phyloP scores from a whole-genome alignment of 2,113 vertebrate species.

The Dicaeum eximium region DNA sequence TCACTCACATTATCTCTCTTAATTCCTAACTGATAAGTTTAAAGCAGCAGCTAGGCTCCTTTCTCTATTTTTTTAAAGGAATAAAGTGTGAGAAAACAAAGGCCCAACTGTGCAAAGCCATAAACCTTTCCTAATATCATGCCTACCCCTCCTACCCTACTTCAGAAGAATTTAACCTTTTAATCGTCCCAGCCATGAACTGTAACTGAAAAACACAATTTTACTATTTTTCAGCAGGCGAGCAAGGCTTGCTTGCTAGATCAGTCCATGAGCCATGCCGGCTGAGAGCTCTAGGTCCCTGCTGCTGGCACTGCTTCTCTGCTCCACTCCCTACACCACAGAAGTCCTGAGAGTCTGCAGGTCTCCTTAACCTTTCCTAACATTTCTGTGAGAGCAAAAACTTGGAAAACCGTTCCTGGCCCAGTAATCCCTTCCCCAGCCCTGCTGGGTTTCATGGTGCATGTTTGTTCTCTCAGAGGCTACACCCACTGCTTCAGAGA shows the following conservation, averaged over 20 bases:
- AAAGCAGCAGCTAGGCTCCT: neutral
- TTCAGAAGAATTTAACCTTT: neutral
- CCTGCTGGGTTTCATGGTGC: neutral
- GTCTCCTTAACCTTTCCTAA: neutral
- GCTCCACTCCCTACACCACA: neutral
- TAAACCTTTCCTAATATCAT: neutral
- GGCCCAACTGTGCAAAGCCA: slow-evolving; percentile 7
- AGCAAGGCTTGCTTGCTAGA: neutral
- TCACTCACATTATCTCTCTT: slow-evolving; percentile 8
- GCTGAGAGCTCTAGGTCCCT: neutral
- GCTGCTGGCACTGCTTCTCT: neutral
- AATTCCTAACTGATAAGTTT: neutral
- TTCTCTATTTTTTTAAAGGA: neutral
- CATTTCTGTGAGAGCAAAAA: neutral
- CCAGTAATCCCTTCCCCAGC: neutral
- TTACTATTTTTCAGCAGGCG: neutral
- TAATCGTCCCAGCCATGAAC: neutral
- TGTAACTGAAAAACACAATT: neutral
- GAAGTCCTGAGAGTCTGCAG: neutral
- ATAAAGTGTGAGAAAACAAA: neutral
- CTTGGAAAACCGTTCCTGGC: neutral
- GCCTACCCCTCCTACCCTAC: neutral
- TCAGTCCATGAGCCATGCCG: too few species aligned
- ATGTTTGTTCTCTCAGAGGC: neutral
- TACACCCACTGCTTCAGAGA: slow-evolving; percentile 2